phyloP scores from a whole-genome alignment of 2,113 vertebrate genomes.

The Cyanocitta stelleri region DNA sequence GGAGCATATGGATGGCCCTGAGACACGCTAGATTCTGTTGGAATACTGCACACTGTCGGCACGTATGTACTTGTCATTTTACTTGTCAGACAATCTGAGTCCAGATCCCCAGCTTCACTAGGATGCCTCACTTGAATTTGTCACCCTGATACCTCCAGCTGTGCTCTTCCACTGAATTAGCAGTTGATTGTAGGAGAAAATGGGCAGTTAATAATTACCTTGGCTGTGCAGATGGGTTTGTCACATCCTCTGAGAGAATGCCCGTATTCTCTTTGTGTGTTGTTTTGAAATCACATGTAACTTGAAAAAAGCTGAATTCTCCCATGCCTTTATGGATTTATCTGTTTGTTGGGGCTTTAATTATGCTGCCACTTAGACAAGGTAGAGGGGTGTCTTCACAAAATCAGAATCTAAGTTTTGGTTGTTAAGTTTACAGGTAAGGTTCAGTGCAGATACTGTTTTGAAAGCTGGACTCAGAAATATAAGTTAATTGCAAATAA shows the following conservation, averaged over 20 bases:
- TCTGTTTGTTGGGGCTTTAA: not conserved
- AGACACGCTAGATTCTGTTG: not conserved
- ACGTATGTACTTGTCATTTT: not conserved
- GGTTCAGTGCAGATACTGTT: not conserved
- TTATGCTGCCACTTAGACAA: not conserved
- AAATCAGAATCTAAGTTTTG: not conserved
- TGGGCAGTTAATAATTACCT: not conserved
- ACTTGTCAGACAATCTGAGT: not conserved
- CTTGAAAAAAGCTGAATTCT: not conserved
- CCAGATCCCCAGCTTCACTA: not conserved
- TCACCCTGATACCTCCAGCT: not conserved
- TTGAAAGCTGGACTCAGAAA: not conserved
- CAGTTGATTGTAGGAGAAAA: not conserved
- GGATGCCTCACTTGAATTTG: not conserved
- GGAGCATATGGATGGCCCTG: slow-evolving; percentile 15
- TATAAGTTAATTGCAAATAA: not conserved
- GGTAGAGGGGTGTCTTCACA: not conserved
- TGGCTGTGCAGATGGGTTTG: not conserved
- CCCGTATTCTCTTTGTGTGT: not conserved
- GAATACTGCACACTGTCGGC: not conserved
- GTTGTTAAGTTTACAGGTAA: not conserved
- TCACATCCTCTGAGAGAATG: not conserved
- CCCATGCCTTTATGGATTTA: not conserved
- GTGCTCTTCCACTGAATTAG: not conserved
- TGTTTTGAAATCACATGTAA: not conserved